Evolutionary conservation across 2,113 vertebrate genomes (phyloP), one percentile per base, ranked within the genome.

Genomic region (Trematomus loennbergii): DNA sequence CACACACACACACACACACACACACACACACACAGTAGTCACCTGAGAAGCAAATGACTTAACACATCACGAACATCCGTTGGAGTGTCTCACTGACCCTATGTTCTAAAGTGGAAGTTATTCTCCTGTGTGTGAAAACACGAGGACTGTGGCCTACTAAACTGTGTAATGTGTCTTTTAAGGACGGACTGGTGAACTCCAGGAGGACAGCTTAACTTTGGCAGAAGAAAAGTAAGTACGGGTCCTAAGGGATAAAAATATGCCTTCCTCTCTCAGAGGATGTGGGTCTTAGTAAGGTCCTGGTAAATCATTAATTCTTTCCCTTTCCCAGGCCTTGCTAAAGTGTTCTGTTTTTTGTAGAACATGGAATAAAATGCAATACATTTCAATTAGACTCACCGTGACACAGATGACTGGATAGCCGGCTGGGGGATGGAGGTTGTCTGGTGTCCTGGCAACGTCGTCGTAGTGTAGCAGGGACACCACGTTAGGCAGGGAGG

Each of bases 381-480:
- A 50, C 1, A 61, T 10, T 33, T 57, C 8, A 5, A 53, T 3
- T 36, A 57, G 88, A 95, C 97, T 95, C 90, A 99, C 98, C 12
- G 97, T 98, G 70, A 99, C 93, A 83, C 98, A 99, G 94, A 98
- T 46, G 54, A 98, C 94, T 4, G 98, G 97, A 88, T 98, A 99
- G 16, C 98, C 98, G 5, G 97, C 96, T 15, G 95, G 61, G 0
- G 96, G 97, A 20, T 87, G 94, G 11, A 80, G 76, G 83, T 73
- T 93, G n/a, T 94, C 95, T 62, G 90, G 88, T 9, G 93, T 93
- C 90, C 82, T 75, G 91, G 70, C 60, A 40, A 90, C 88, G 82
- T 96, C 95, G 50, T 98, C 97, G 17, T 98, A 99, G 75, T 95
- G 93, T 82, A 98, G 89, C 75, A 99, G 93, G 5, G 98, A 99